Conservation (phyloP, 2,113 vertebrate genomes). For the Catharus fuscescens region DNA sequence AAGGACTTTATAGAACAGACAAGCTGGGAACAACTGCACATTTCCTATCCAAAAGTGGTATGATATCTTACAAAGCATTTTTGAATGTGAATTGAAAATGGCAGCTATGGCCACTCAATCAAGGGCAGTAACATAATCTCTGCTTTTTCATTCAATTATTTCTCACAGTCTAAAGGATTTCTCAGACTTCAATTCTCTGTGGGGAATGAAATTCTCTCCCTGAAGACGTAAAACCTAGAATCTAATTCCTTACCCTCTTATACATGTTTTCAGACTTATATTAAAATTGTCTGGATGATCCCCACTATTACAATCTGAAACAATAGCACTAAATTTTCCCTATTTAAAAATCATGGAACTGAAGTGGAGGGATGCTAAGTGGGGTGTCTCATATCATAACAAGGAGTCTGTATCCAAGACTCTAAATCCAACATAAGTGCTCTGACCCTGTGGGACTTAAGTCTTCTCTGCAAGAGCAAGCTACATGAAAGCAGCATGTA, state of each 20-base stretch:
- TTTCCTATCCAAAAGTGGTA: neutral
- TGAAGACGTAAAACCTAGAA: neutral
- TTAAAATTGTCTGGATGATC: neutral
- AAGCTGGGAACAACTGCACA: neutral
- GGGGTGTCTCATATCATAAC: neutral
- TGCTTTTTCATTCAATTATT: constrained; percentile 8
- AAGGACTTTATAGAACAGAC: neutral
- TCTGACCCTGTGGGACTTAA: neutral
- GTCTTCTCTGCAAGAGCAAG: neutral
- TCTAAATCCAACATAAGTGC: neutral
- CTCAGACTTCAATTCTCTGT: neutral
- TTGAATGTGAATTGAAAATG: neutral
- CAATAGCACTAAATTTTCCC: neutral
- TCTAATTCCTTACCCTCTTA: neutral
- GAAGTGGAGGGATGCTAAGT: neutral
- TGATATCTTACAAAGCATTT: neutral
- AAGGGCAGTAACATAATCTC: neutral
- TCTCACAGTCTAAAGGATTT: neutral
- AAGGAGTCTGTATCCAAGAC: neutral
- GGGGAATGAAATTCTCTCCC: neutral
- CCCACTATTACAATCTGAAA: neutral
- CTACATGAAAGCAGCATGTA: neutral
- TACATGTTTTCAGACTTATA: neutral
- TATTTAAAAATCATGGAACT: neutral
- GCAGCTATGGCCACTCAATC: neutral